Evolutionary conservation across 2,888 invertebrate species (phyloP), one percentile per base, ranked within the genome.

Genomic region (Dicyrtomina minuta): DNA sequence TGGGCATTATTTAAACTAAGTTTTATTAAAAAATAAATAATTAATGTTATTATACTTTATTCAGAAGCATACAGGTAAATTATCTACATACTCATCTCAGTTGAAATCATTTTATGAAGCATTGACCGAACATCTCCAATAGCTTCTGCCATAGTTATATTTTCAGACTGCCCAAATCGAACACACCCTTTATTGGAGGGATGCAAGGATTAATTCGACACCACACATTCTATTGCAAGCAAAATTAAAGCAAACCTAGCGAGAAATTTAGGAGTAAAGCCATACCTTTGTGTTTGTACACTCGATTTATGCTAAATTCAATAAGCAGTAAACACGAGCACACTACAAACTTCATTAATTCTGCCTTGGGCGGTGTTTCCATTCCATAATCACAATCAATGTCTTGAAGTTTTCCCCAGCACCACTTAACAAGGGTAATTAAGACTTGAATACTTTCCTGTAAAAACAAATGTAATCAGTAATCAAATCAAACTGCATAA

Each of bases 281-380:
- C 3, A 33, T 46, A 74, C 75, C 78, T 73, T 78, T 78, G 41
- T 74, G 72, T 26, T 77, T 77, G 65, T 77, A 78, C 4, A 71
- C 76, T 71, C 77, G 77, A 55, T 77, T 78, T 24, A 77, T 77
- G 53, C 76, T 76, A 58, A 77, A 78, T 62, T 78, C 78, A 20
- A 77, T 72, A 1, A 78, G 70, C 0, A 75, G 71, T 12, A 78
- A 70, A 62, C 73, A 76, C 1, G 75, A 74, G 22, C 78, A 74
- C 5, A 76, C 74, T 8, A 78, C 73, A 51, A 75, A 76, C 60
- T 75, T 74, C 73, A 77, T 73, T 17, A 78, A 61, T 26, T 72
- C 72, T 10, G 73, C 67, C 44, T 73, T 71, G 59, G 76, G 74
- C 27, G 64, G 44, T 26, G 73, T 70, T 15, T 69, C 74, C n/a